phyloP scores from a whole-genome alignment of 1,140 invertebrate species.

The Procambarus clarkii region DNA sequence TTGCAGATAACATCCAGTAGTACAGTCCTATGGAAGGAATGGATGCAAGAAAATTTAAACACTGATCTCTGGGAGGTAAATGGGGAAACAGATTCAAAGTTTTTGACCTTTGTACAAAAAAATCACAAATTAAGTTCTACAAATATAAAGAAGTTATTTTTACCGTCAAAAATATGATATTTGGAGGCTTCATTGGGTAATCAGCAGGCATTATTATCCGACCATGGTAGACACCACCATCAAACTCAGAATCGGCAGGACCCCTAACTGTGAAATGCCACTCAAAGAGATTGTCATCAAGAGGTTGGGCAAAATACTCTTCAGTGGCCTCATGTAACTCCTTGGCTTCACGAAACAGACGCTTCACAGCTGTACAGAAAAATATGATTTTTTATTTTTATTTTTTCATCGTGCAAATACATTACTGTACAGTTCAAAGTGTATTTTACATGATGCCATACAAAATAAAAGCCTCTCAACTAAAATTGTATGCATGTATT shows the following conservation, averaged over 20 bases:
- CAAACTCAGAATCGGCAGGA: constrained; percentile 90
- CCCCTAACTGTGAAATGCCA: constrained; percentile 98
- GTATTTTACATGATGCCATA: too few relatives aligned
- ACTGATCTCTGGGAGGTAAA: too few relatives aligned
- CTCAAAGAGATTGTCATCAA: constrained; percentile 97
- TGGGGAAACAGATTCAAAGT: too few relatives aligned
- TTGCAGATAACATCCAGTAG: too few relatives aligned
- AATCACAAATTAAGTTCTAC: too few relatives aligned
- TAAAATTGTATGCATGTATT: too few relatives aligned
- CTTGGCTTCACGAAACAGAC: constrained; percentile 93
- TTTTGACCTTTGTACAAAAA: too few relatives aligned
- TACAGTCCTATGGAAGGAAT: too few relatives aligned
- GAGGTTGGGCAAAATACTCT: constrained; percentile 91
- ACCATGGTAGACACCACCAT: constrained; percentile 93
- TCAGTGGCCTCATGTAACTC: constrained; percentile 91
- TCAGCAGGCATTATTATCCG: constrained; percentile 92
- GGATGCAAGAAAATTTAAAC: too few relatives aligned
- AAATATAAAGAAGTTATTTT: constrained; percentile 72
- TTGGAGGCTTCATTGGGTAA: constrained; percentile 98
- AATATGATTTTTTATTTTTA: neutral
- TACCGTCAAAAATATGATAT: constrained; percentile 94
- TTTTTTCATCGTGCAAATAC: too few relatives aligned
- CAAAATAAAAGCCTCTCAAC: too few relatives aligned
- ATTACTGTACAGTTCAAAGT: too few relatives aligned
- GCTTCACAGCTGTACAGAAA: constrained; percentile 86